Percentiles rank a stretch among this genome's conserved stretches.
phyloP scores from a whole-genome alignment of 2,113 vertebrate species.

The Fulica atra region DNA sequence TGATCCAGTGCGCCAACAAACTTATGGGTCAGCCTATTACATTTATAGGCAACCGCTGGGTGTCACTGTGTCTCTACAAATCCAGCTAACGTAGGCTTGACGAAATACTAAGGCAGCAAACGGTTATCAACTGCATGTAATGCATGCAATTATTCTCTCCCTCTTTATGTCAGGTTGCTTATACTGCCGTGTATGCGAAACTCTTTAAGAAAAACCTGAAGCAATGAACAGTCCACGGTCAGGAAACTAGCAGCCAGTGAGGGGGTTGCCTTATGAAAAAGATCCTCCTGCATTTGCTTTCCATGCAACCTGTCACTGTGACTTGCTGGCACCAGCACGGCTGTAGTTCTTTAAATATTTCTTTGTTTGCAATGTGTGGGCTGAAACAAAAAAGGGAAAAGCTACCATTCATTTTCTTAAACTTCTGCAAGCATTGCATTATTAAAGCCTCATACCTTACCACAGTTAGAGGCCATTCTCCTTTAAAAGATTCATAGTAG shows the following conservation, averaged over 20 bases:
- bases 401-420: not conserved
- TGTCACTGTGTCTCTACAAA: slow-evolving; percentile 35
- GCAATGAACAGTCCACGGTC: not conserved
- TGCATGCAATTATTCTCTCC: not conserved
- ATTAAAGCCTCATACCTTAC: not conserved
- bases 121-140: not conserved
- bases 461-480: not conserved
- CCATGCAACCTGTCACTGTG: not conserved
- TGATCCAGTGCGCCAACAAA: not conserved
- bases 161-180: not conserved
- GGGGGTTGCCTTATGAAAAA: not conserved
- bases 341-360: not conserved
- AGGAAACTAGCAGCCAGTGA: not conserved
- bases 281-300: not conserved
- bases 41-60: not conserved
- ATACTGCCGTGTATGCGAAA: not conserved
- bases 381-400: not conserved
- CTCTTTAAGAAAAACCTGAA: not conserved
- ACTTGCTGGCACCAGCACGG: not conserved
- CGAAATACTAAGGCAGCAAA: not conserved
- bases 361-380: not conserved
- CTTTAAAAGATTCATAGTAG: not conserved
- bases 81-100: not conserved
- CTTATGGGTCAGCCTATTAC: not conserved
- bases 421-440: not conserved